Base-by-base conservation (phyloP, 2,113 vertebrate genomes). In the Sapayoa aenigma region DNA sequence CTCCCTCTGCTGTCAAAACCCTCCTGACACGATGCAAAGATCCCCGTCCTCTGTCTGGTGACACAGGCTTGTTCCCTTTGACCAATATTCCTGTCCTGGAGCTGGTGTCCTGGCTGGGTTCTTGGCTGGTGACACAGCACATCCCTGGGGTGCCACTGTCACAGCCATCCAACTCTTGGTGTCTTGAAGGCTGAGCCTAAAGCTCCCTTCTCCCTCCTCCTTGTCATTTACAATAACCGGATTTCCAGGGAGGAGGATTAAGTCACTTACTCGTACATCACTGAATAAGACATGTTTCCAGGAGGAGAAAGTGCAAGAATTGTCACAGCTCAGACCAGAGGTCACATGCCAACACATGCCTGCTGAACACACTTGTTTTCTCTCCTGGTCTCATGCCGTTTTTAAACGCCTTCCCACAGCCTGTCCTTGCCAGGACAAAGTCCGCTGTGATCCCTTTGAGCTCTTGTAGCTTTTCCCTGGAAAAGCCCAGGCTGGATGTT, bases 1-100 rank as follows among this genome's bases (percentile, higher is more conserved):
- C 52, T 97, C 89, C 68, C 80, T 47, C 86, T 90, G 80, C 83
- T 86, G 87, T 75, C 92, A 92, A 50, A 88, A 53, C 30, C 30
- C 33, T 73, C 46, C 41, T 2, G 3, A 4, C 22, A 31, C 77
- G 82, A 49, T 69, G 31, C 47, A 37, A 39, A 63, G 74, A 15
- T 67, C 52, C 12, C 22, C 0, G 5, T 60, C 42, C 53, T 24
- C 44, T 6, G 12, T 17, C 31, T 50, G 41, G 23, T 71, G 68
- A 9, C 72, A n/a, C 60, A 44, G 52, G 13, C 39, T 25, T 27
- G 17, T 55, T 81, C 50, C 74, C 31, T 65, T 52, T 59, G 47
- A 11, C 68, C 5, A 0, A 7, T 39, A 27, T 82, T 65, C 44
- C 75, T n/a, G 37, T 9, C 73, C 58, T 68, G 50, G 62, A 9